Evolutionary conservation across 2,888 invertebrate species (phyloP).

Genomic region (Stegophylla sp.): DNA sequence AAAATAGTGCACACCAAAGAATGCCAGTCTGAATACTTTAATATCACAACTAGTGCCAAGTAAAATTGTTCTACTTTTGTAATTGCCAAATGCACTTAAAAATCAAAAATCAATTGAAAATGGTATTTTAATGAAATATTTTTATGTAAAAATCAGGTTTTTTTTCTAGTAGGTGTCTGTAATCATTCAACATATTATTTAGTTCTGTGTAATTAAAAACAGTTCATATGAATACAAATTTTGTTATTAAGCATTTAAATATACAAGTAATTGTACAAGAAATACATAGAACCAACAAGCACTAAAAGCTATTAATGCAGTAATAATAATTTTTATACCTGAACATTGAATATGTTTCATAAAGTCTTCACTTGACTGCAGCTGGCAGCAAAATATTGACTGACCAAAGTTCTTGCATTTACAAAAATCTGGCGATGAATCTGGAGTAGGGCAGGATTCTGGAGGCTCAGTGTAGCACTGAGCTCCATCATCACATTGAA

Average conservation of each 20-base stretch:
- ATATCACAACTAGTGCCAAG: too few relatives aligned
- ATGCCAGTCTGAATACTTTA: too few relatives aligned
- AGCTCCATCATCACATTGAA: slow-evolving; percentile 39
- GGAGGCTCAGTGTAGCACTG: slow-evolving; percentile 24
- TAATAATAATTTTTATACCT: slow-evolving; percentile 7
- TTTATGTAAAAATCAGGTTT: too few relatives aligned
- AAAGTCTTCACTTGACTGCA: slow-evolving; percentile 43
- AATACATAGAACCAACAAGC: not conserved
- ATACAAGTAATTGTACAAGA: not conserved
- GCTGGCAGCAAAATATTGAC: slow-evolving; percentile 39
- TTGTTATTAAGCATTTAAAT: not conserved
- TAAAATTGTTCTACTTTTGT: too few relatives aligned
- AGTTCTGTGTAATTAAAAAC: not conserved
- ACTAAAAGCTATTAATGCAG: not conserved
- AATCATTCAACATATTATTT: too few relatives aligned
- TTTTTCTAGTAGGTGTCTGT: too few relatives aligned
- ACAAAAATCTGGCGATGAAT: slow-evolving; percentile 23
- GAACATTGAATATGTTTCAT: slow-evolving; percentile 38
- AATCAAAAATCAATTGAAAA: too few relatives aligned
- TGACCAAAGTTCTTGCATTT: slow-evolving; percentile 32
- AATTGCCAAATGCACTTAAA: too few relatives aligned
- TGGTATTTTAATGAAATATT: too few relatives aligned
- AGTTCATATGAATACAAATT: not conserved
- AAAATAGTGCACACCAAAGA: too few relatives aligned
- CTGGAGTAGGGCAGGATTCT: slow-evolving; percentile 20